phyloP scores from a whole-genome alignment of 1,140 invertebrate species.

The Cecropterus lyciades region DNA sequence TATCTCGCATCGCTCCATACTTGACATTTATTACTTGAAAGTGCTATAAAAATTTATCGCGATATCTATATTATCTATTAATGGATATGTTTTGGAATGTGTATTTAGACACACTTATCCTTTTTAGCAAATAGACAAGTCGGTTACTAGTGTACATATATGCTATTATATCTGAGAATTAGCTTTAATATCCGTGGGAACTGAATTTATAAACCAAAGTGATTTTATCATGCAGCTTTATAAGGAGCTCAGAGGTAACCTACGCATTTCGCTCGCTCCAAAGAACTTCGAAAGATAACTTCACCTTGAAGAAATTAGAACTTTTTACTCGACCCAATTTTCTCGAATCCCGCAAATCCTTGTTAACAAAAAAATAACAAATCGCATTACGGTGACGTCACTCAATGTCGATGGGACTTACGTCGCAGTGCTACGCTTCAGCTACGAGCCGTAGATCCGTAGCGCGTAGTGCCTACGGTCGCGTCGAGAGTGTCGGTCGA shows the following conservation, averaged over 20 bases:
- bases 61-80: conserved; percentile 4
- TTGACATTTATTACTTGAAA: conserved; percentile 7
- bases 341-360: conserved; percentile 29
- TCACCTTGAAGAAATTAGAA: conserved; percentile 17
- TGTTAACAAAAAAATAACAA: conserved; percentile 27
- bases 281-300: neutral
- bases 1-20: conserved; percentile 8
- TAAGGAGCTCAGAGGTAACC: neutral
- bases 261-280: neutral
- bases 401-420: conserved; percentile 26
- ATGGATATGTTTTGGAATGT: neutral
- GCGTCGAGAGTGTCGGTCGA: conserved; percentile 46
- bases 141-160: too few species aligned
- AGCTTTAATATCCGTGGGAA: too few species aligned
- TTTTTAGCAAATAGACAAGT: too few species aligned
- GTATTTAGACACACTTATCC: too few species aligned
- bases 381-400: conserved; percentile 45
- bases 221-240: neutral
- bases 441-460: conserved; percentile 42
- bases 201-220: neutral
- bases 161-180: too few species aligned
- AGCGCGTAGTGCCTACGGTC: conserved; percentile 52
- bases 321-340: conserved; percentile 20
- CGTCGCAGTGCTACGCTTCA: conserved; percentile 34
- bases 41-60: conserved; percentile 7